Evolutionary conservation across 2,888 invertebrate genomes (phyloP), one percentile per base, ranked within the genome.

Genomic region (Agrotis puta): DNA sequence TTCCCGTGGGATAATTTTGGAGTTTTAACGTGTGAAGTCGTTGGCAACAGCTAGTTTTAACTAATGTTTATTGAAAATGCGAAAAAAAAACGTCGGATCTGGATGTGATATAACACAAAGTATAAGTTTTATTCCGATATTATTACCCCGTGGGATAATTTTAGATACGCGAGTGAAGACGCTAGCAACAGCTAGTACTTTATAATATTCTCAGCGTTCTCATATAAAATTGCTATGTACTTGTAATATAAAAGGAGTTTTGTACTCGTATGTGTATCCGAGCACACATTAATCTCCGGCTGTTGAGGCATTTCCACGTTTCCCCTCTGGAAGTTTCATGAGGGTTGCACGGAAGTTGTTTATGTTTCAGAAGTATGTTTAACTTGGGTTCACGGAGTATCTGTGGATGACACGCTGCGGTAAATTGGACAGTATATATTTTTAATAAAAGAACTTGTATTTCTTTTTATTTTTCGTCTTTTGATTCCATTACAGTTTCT

Each of bases 271-370:
- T 80, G 51, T 76, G 72, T 68, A 68, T 67, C 61, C 53, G 67
- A 80, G 67, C 76, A 63, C 24, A 65, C 72, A 79, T 79, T 77
- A 79, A 80, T 80, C 81, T 72, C 45, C 64, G 27, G 62, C 67
- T 56, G 77, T 64, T 51, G 64, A 72, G 77, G 64, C 54, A 76
- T 80, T 79, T 77, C 48, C 62, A 72, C 67, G 64, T 79, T 77
- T 65, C 67, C 77, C 58, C 57, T 74, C 39, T 81, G 67, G 61
- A 77, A 79, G 58, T 77, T 79, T 79, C 81, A 80, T 58, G 77
- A 77, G 73, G 79, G 81, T 57, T 59, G 77, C 33, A 39, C 68
- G 62, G 33, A 58, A 43, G 64, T 59, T 72, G 72, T 79, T 63
- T 81, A 65, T 68, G 62, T 80, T 72, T 77, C 11, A 63, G 54